Conservation (phyloP, 1,140 invertebrate genomes). For the Formica selysi region DNA sequence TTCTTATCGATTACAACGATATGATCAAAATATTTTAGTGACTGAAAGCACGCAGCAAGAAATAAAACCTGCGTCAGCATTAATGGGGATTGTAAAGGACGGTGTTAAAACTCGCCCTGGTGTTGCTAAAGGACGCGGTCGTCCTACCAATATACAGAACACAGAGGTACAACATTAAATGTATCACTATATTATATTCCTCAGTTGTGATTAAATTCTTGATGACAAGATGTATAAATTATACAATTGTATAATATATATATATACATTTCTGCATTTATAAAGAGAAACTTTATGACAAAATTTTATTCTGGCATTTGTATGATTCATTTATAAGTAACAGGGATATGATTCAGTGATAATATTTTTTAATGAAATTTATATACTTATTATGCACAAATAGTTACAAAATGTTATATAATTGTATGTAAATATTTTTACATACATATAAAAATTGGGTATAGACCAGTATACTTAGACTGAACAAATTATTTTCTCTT, state of each 20-base stretch:
- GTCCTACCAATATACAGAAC: constrained; percentile 76
- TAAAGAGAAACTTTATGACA: neutral
- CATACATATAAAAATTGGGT: constrained; percentile 18
- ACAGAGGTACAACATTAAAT: constrained; percentile 83
- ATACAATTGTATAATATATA: constrained; percentile 7
- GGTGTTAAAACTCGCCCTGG: constrained; percentile 70
- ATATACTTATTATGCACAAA: neutral
- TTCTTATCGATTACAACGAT: neutral
- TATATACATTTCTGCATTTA: neutral
- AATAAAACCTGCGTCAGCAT: constrained; percentile 64
- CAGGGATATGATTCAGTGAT: constrained; percentile 9
- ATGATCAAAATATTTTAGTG: constrained; percentile 48
- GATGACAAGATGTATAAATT: neutral
- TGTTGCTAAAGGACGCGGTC: constrained; percentile 74
- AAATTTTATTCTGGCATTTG: neutral
- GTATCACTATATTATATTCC: constrained; percentile 44
- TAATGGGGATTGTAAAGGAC: constrained; percentile 78
- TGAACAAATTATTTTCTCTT: neutral
- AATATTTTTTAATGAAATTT: constrained; percentile 25
- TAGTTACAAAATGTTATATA: neutral
- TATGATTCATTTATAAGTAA: constrained; percentile 10
- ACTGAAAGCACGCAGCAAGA: constrained; percentile 74
- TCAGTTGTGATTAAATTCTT: neutral
- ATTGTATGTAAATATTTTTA: neutral
- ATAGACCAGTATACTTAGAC: neutral